These are phyloP conservation scores for Aphidoletes aphidimyza DNA, from an alignment of 2,888 invertebrate species.

Conservation along the genomic window DNA sequence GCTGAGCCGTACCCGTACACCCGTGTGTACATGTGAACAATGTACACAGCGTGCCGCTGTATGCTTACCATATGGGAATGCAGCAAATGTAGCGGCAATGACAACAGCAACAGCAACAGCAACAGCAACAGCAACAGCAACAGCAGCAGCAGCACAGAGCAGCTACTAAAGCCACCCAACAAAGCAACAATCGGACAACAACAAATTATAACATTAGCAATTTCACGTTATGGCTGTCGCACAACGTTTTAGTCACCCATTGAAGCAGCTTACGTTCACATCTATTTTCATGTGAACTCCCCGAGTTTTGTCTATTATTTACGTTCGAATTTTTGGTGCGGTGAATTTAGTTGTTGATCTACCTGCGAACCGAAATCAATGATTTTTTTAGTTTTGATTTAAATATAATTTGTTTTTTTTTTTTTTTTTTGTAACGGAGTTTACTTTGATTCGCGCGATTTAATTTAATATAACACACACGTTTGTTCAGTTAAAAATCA, in stretches of 20 bases:
- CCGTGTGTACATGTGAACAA: not conserved
- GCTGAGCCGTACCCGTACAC: not conserved
- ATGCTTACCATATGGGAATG: constrained; percentile 23
- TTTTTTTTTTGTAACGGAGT: not conserved
- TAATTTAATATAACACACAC: not conserved
- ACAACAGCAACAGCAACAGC: not conserved
- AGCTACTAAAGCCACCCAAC: constrained; percentile 27
- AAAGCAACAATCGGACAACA: constrained; percentile 18
- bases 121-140: not conserved
- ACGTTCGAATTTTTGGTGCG: constrained; percentile 23
- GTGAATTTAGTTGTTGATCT: not conserved
- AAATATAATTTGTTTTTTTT: too few relatives aligned
- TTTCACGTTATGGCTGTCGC: constrained; percentile 51
- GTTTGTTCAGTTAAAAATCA: not conserved
- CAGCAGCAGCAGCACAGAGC: not conserved
- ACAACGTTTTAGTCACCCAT: constrained; percentile 50
- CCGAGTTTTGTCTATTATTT: constrained; percentile 49
- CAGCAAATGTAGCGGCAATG: constrained; percentile 37
- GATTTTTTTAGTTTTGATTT: constrained; percentile 38
- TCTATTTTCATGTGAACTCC: constrained; percentile 38
- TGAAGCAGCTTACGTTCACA: constrained; percentile 53
- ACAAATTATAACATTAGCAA: constrained; percentile 50
- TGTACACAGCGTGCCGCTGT: not conserved
- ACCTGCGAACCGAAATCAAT: not conserved
- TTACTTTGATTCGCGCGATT: constrained; percentile 18